Percentiles rank a stretch among this genome's conserved stretches.
Conservation (phyloP, 2,888 invertebrate genomes). For the Scaptodrosophila latifasciaeformis region DNA sequence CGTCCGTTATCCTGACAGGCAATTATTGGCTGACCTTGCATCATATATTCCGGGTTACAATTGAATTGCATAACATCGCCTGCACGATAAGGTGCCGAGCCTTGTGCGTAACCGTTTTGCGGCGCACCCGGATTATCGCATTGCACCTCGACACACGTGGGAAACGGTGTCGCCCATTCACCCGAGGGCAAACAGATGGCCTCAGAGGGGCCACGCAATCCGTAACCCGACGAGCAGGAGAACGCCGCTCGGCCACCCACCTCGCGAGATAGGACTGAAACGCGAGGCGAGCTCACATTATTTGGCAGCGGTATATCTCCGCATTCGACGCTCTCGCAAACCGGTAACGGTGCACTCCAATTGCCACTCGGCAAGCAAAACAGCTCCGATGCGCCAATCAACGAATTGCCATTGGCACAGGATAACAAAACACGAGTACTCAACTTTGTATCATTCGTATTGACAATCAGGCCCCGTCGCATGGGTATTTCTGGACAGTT, state of each 20-base stretch:
- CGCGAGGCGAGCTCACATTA: slow-evolving; percentile 81
- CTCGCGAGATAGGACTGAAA: slow-evolving; percentile 84
- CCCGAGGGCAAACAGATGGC: slow-evolving; percentile 84
- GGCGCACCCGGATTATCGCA: slow-evolving; percentile 85
- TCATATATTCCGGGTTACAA: slow-evolving; percentile 90
- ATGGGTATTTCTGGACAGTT: slow-evolving; percentile 86
- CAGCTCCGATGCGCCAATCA: slow-evolving; percentile 85
- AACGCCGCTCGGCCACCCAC: slow-evolving; percentile 89
- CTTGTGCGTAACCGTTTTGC: slow-evolving; percentile 86
- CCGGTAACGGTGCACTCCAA: slow-evolving; percentile 88
- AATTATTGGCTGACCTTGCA: slow-evolving; percentile 92
- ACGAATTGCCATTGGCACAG: slow-evolving; percentile 87
- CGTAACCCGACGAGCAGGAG: slow-evolving; percentile 86
- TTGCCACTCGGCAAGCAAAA: slow-evolving; percentile 88
- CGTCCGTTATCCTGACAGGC: slow-evolving; percentile 91
- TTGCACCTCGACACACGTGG: slow-evolving; percentile 87
- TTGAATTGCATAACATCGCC: slow-evolving; percentile 91
- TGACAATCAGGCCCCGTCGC: slow-evolving; percentile 84
- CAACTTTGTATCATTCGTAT: slow-evolving; percentile 83
- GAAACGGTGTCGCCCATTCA: slow-evolving; percentile 87
- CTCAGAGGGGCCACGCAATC: slow-evolving; percentile 83
- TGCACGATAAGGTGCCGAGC: slow-evolving; percentile 85
- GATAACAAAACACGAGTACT: slow-evolving; percentile 84
- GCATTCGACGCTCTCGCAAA: slow-evolving; percentile 90
- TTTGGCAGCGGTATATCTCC: slow-evolving; percentile 81